phyloP scores from a whole-genome alignment of 2,888 invertebrate species.

The Xanthia togata region DNA sequence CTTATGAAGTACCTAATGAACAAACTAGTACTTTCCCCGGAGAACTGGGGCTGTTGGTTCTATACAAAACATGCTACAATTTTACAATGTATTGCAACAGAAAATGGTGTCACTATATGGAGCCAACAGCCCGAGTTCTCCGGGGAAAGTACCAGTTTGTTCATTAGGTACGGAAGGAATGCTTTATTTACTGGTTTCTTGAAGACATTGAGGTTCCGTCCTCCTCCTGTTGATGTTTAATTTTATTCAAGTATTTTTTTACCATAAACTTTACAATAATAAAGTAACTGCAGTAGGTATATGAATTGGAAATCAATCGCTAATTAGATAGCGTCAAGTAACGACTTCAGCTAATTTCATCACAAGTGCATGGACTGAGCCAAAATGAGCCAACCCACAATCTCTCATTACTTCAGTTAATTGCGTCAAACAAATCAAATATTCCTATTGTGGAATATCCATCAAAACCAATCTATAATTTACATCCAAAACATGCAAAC shows the following conservation, averaged over 20 bases:
- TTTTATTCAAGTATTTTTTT: neutral
- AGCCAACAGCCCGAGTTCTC: no score
- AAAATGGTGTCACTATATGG: no score
- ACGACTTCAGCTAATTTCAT: neutral
- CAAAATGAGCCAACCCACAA: neutral
- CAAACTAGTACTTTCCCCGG: neutral
- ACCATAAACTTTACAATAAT: neutral
- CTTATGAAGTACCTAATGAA: neutral
- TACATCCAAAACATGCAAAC: neutral
- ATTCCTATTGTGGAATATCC: neutral
- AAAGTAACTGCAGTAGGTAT: neutral
- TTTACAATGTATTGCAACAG: no score
- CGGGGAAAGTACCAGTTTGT: no score
- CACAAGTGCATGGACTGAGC: neutral
- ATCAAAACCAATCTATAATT: neutral
- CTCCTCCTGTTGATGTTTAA: neutral
- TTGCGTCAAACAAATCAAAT: neutral
- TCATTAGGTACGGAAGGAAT: neutral
- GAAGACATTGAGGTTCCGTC: slow-evolving; percentile 14
- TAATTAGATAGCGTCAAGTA: neutral
- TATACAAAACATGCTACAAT: no score
- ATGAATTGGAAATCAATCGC: neutral
- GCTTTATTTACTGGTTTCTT: slow-evolving; percentile 15
- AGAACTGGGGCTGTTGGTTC: neutral
- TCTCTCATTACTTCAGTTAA: neutral